A percentile compares a stretch with the other conserved stretches of the same genome.
Evolutionary conservation across 2,888 invertebrate species (phyloP).

Genomic region (Cephus sareptanus): DNA sequence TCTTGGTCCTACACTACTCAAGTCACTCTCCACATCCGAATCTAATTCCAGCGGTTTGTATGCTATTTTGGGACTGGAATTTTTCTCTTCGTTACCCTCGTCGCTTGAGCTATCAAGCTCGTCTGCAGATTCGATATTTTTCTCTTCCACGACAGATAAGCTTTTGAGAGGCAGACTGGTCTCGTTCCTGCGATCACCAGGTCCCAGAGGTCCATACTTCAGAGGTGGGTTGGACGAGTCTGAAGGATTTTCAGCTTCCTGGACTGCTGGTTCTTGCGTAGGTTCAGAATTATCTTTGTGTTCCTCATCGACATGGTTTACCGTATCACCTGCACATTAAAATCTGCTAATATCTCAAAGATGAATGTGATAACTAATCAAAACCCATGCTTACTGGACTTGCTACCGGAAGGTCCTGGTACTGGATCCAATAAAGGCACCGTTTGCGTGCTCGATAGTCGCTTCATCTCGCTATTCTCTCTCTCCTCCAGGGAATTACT

Average conservation of each 20-base stretch:
- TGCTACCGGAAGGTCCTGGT: background rate
- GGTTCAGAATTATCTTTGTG: background rate
- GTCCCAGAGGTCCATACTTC: constrained; percentile 52
- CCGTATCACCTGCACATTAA: background rate
- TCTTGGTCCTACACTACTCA: constrained; percentile 42
- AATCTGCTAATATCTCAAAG: background rate
- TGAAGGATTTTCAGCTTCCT: background rate
- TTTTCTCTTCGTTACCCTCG: constrained; percentile 38
- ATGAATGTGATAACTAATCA: background rate
- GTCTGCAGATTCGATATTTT: constrained; percentile 37
- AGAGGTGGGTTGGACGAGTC: constrained; percentile 20
- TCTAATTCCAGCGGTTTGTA: constrained; percentile 58
- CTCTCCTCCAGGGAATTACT: constrained; percentile 8
- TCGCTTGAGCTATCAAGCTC: constrained; percentile 53
- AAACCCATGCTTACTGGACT: background rate
- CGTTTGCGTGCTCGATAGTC: background rate
- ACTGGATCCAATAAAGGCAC: background rate
- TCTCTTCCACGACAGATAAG: constrained; percentile 7
- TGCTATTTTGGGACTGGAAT: constrained; percentile 41
- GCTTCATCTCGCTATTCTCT: background rate
- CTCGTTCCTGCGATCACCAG: constrained; percentile 41
- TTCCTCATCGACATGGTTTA: background rate
- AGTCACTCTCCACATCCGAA: constrained; percentile 58
- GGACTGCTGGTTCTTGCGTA: background rate
- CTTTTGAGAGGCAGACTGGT: constrained; percentile 7